phyloP scores from a whole-genome alignment of 2,797 vertebrate species.

The Eleutherodactylus coqui region DNA sequence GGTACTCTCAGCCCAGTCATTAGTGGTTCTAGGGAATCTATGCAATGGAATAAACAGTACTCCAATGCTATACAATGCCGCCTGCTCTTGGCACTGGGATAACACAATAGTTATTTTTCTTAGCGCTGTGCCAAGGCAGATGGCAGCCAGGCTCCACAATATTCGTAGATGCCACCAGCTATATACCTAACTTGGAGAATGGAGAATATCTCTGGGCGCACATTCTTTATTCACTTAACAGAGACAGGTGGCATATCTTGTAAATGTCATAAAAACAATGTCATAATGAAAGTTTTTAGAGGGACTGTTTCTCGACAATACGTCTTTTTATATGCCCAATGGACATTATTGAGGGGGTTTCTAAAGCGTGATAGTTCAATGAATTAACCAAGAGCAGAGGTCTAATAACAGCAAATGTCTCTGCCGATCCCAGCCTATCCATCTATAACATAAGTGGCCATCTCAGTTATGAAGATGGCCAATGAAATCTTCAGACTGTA shows the following conservation, averaged over 20 bases:
- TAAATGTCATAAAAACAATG: not conserved
- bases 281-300: too few species aligned
- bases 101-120: not conserved
- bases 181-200: not conserved
- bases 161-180: conserved; percentile 3
- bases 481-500: too few species aligned
- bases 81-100: not conserved
- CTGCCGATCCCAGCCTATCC: too few species aligned
- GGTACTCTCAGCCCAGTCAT: not conserved
- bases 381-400: too few species aligned
- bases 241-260: not conserved
- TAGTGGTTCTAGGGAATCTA: not conserved
- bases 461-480: too few species aligned
- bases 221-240: not conserved
- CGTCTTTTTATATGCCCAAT: too few species aligned
- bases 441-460: too few species aligned
- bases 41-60: not conserved
- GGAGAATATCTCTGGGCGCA: conserved; percentile 2
- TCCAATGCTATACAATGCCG: not conserved
- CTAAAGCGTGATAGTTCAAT: too few species aligned
- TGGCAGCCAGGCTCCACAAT: not conserved
- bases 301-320: too few species aligned
- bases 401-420: too few species aligned
- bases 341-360: too few species aligned
- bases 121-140: not conserved